Conservation (phyloP, 2,797 vertebrate species). For the Myotis planiceps region DNA sequence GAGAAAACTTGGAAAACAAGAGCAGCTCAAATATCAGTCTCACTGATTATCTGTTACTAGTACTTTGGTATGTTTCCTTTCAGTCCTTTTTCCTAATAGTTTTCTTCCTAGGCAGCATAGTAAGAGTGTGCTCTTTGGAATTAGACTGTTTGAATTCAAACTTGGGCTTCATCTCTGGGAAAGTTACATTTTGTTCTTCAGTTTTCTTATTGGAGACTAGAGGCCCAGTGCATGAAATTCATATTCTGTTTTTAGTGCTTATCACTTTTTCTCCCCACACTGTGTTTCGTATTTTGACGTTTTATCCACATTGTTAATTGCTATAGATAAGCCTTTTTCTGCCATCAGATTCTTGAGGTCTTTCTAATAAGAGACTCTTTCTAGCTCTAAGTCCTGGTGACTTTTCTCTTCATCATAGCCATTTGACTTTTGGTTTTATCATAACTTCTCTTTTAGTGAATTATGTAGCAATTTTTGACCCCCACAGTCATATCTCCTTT, state of each 20-base stretch:
- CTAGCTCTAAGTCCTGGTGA: not conserved
- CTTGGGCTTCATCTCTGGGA: not conserved
- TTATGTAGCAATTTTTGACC: not conserved
- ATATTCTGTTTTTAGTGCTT: not conserved
- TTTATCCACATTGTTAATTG: not conserved
- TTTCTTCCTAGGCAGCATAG: not conserved
- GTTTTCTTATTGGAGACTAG: not conserved
- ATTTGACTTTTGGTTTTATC: conserved; percentile 8
- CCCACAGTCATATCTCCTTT: not conserved
- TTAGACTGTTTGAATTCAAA: not conserved
- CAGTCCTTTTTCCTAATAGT: not conserved
- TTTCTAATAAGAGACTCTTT: not conserved
- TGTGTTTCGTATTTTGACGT: not conserved
- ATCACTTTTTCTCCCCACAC: not conserved
- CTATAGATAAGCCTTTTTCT: not conserved
- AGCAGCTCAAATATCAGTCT: conserved; percentile 11
- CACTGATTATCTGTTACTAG: not conserved
- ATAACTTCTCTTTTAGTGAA: not conserved
- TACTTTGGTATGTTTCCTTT: not conserved
- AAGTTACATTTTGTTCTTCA: conserved; percentile 25
- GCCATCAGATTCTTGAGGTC: not conserved
- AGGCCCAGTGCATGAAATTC: not conserved
- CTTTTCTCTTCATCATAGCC: not conserved
- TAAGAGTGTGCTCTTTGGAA: not conserved
- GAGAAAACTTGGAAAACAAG: conserved; percentile 25